Base-by-base conservation (phyloP, 2,797 vertebrate species). In the Aulostomus chinensis region DNA sequence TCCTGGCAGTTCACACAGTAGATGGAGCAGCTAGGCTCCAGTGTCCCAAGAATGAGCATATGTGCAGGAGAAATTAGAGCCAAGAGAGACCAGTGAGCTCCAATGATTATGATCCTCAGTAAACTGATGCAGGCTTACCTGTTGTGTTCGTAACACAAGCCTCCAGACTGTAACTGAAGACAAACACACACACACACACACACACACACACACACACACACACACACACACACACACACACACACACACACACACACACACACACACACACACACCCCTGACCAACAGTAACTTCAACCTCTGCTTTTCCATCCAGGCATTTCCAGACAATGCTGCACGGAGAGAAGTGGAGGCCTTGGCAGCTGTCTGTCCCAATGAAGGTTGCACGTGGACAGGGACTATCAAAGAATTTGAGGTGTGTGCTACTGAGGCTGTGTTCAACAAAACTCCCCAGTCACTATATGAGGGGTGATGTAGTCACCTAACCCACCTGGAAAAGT, bases 241-340 rank as follows among this genome's bases (percentile, higher is more conserved):
- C n/a, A n/a, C n/a, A n/a, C n/a, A n/a, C n/a, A n/a, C n/a, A n/a
- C n/a, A n/a, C n/a, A n/a, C n/a, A n/a, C n/a, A n/a, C n/a, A n/a
- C n/a, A n/a, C n/a, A n/a, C n/a, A n/a, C n/a, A n/a, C n/a, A n/a
- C n/a, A n/a, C n/a, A 22, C 21, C 21, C 21, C 4, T 40, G 26
- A 37, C 21, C 1, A 31, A 30, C 30, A 35, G 15, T 36, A 9
- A 57, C 29, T 24, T 52, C 41, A 36, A 35, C 11, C 15, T 61
- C 18, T 73, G 25, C 17, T 41, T 63, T 52, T 55, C 53, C 4
- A 11, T 62, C 3, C 49, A 99, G 96, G 95, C 96, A 7, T 99
- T 99, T 74, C 94, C 96, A 2, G 97, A 99, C 80, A 99, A 99
- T 1, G 97, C 97, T 0, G 96, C 97, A 0, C 93, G 96, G 4